Evolutionary conservation across 2,888 invertebrate genomes (phyloP), one percentile per base, ranked within the genome.

Genomic region (Drosophila mettleri): DNA sequence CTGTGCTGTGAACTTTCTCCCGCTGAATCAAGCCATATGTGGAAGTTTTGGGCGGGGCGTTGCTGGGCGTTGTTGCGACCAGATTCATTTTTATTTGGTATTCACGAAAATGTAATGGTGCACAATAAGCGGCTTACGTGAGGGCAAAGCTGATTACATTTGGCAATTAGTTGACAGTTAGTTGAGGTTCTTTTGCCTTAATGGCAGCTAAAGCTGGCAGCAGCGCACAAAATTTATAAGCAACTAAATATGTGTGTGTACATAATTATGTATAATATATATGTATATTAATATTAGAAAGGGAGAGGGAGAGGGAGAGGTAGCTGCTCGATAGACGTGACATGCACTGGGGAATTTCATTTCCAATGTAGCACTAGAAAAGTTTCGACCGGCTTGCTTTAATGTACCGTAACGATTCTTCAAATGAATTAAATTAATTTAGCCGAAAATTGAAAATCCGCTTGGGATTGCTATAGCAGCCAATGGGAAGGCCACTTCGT

Each of bases 161-260:
- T 86, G 75, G 78, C 86, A 88, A 84, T 84, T 84, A 84, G 88
- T 84, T 80, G 82, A 68, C 85, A 82, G 79, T 68, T 71, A 62
- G 67, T 57, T 57, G 54, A 66, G 72, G 67, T 67, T 48, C 60
- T 48, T 39, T 27, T 27, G 22, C 43, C 57, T 55, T 51, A 61
- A 58, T 64, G 43, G 36, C 57, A 45, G 16, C 29, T 39, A 53
- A 20, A 48, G 34, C 31, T 36, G 48, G 24, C 57, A 34, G 18
- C n/a, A 22, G 5, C 39, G 18, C 29, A n/a, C 14, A 22, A 33
- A 49, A 16, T 24, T 24, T 52, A 29, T 46, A 29, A 12, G 33
- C 18, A 20, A 27, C 9, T 16, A 31, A 49, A 58, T 39, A 45
- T 27, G 16, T 45, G n/a, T 16, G n/a, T 55, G 14, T 46, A 20